A percentile compares a stretch with the other conserved stretches of the same genome.
Evolutionary conservation across 2,113 vertebrate species (phyloP).

Genomic region (Labeo rohita): DNA sequence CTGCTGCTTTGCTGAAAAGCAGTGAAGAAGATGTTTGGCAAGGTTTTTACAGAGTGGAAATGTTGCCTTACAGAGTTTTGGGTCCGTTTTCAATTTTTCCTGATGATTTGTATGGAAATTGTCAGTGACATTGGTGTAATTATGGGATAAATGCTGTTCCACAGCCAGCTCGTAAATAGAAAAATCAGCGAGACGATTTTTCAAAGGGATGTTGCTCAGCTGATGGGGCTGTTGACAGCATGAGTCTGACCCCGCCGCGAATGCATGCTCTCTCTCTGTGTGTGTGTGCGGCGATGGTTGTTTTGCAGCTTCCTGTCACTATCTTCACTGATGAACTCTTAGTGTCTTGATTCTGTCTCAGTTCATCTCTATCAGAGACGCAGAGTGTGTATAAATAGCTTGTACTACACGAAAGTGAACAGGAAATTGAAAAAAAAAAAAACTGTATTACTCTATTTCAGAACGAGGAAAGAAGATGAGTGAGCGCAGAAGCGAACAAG

Average conservation of each 20-base stretch:
- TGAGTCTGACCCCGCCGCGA: slow-evolving; percentile 38
- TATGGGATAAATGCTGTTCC: slow-evolving; percentile 51
- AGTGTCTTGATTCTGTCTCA: slow-evolving; percentile 40
- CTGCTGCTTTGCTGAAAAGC: slow-evolving; percentile 45
- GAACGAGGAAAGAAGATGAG: neutral
- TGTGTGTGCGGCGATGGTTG: slow-evolving; percentile 18
- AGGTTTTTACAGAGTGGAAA: slow-evolving; percentile 19
- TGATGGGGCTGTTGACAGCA: slow-evolving; percentile 46
- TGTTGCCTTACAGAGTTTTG: slow-evolving; percentile 45
- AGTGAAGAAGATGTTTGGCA: slow-evolving; percentile 15
- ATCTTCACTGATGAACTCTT: slow-evolving; percentile 39
- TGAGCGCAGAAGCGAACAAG: neutral
- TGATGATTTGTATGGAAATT: slow-evolving; percentile 55
- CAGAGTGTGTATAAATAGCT: slow-evolving; percentile 11
- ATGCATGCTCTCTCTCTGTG: neutral
- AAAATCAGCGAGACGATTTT: slow-evolving; percentile 51
- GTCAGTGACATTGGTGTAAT: slow-evolving; percentile 51
- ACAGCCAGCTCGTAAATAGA: slow-evolving; percentile 55
- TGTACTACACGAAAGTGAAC: neutral
- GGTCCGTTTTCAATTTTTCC: slow-evolving; percentile 50
- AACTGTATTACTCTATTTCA: neutral
- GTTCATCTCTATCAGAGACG: slow-evolving; percentile 13
- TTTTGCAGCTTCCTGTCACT: slow-evolving; percentile 47
- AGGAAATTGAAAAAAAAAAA: neutral
- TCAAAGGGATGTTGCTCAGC: slow-evolving; percentile 50